phyloP scores from a whole-genome alignment of 2,113 vertebrate genomes.

The Canis aureus region DNA sequence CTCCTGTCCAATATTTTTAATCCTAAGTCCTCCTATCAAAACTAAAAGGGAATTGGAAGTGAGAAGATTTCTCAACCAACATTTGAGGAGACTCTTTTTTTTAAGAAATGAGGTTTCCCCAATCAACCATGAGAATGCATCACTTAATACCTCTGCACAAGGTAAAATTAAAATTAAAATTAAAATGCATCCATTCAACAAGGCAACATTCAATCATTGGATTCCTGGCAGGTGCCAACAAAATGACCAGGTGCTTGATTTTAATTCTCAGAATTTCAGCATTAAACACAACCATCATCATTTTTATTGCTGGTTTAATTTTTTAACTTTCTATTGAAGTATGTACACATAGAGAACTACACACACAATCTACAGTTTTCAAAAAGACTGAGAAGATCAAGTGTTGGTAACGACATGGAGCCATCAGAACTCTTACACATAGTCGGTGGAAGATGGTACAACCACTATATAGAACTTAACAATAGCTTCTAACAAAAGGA shows the following conservation, averaged over 20 bases:
- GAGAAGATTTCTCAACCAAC: not conserved
- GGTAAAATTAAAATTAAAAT: constrained; percentile 6
- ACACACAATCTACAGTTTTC: not conserved
- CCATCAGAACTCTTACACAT: not conserved
- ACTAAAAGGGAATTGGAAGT: not conserved
- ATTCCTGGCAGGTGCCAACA: not conserved
- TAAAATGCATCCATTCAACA: not conserved
- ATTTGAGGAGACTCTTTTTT: not conserved
- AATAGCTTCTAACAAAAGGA: not conserved
- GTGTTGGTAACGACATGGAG: not conserved
- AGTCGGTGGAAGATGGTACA: not conserved
- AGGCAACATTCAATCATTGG: not conserved
- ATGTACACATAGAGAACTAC: not conserved
- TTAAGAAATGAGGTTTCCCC: constrained; percentile 5
- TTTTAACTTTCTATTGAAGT: not conserved
- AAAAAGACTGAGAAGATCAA: not conserved
- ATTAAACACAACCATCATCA: not conserved
- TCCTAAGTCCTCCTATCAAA: not conserved
- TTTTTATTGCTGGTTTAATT: not conserved
- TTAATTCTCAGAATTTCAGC: not conserved
- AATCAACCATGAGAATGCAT: not conserved
- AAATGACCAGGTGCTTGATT: not conserved
- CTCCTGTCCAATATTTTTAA: not conserved
- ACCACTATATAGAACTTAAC: not conserved
- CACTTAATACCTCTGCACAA: constrained; percentile 8